Evolutionary conservation across 1,140 invertebrate genomes (phyloP), one percentile per base, ranked within the genome.

Genomic region (Drosophila neocordata): DNA sequence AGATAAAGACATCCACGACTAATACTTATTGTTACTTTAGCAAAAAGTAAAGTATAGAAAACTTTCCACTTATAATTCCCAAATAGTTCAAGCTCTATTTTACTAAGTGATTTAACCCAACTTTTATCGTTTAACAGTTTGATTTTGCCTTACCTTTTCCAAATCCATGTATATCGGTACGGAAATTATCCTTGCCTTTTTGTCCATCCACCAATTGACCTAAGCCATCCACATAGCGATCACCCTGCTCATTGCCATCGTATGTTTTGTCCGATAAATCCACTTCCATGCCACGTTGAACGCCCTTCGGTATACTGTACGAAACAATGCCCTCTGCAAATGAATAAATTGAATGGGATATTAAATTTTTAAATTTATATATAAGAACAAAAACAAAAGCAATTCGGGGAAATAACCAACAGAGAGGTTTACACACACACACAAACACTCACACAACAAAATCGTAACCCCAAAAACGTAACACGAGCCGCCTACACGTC

Each of bases 171-270:
- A 93, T 90, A 90, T 96, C 95, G 22, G 94, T 92, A 77, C 95
- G 94, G 92, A 97, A 97, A 93, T 97, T 96, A 77, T 96, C 95
- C 56, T 94, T 93, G 57, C 97, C 97, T 78, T 93, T 94, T 73
- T 94, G 94, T n/a, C 97, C 97, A 91, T 99, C 98, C 8, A 96
- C 95, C 59, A 99, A 93, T 92, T 98, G 96, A 8, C 98, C 98
- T 12, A 99, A 92, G 0, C 98, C 98, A n/a, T 96, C 95, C 35
- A 93, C 93, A 58, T 98, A 94, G 74, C 93, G 93, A 52, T 93
- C 94, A 4, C 94, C 95, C 81, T 96, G 94, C 93, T 96, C 95
- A 65, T 95, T 93, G 18, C 98, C 98, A 92, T 99, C 98, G 92
- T 99, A 99, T 41, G 96, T 96, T 72, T 96, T 95, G 92, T 99